A percentile compares a stretch with the other conserved stretches of the same genome.
These are phyloP conservation scores for Pitangus sulphuratus DNA, from an alignment of 2,797 vertebrate species.

Conservation along the genomic window DNA sequence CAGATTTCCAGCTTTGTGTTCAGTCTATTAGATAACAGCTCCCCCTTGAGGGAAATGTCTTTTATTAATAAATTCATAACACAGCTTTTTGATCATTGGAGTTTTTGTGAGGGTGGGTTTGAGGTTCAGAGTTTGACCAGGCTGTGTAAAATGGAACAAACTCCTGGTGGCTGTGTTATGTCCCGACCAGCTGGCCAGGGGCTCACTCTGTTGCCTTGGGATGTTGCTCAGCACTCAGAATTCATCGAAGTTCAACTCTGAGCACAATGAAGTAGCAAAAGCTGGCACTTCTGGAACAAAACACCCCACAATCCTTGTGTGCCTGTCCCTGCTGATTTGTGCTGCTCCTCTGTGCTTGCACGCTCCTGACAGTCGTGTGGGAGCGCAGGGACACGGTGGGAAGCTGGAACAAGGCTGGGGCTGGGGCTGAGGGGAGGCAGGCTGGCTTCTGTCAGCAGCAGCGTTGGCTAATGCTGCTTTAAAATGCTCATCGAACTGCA, in stretches of 20 bases:
- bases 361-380: background rate
- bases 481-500: background rate
- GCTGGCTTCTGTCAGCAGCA: background rate
- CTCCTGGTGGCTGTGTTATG: background rate
- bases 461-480: background rate
- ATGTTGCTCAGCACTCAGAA: background rate
- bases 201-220: background rate
- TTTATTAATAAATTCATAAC: background rate
- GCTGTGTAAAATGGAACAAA: background rate
- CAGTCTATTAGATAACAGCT: conserved; percentile 32
- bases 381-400: background rate
- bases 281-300: background rate
- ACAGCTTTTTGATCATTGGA: accelerated
- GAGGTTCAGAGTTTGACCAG: background rate
- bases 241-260: background rate
- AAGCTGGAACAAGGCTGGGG: background rate
- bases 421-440: background rate
- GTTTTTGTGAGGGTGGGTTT: background rate
- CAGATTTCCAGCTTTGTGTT: background rate
- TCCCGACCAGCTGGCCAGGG: background rate
- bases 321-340: background rate
- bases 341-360: background rate
- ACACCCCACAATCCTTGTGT: background rate
- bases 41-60: conserved; percentile 51
- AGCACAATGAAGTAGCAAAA: background rate